These are phyloP conservation scores for Himalopsyche japonica DNA, from an alignment of 2,888 invertebrate species.

Conservation along the genomic window DNA sequence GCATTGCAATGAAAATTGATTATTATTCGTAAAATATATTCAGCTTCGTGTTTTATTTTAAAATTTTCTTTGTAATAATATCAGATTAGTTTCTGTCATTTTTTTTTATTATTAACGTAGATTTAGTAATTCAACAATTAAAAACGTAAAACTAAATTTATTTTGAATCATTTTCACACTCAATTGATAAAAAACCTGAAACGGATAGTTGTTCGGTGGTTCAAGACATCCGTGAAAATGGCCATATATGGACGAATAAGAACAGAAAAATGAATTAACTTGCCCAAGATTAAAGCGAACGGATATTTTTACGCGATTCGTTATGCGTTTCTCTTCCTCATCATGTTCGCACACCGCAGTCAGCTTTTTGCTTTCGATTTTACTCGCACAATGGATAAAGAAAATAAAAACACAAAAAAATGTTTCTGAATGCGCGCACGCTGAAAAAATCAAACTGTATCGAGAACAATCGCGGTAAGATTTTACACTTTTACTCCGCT, in stretches of 20 bases:
- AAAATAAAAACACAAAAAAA: not conserved
- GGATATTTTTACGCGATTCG: constrained; percentile 19
- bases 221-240: not conserved
- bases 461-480: not conserved
- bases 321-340: constrained; percentile 36
- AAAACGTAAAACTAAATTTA: not conserved
- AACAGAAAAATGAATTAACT: not conserved
- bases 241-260: not conserved
- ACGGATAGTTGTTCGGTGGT: not conserved
- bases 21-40: no score
- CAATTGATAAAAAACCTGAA: not conserved
- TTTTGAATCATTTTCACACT: not conserved
- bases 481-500: not conserved
- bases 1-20: no score
- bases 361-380: not conserved
- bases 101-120: no score
- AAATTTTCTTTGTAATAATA: no score
- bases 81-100: no score
- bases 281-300: not conserved
- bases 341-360: not conserved
- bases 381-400: not conserved
- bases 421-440: not conserved
- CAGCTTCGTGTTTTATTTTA: no score
- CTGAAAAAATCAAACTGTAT: not conserved
- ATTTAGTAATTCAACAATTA: not conserved